Percentiles rank a stretch among this genome's conserved stretches.
Conservation (phyloP, 2,797 vertebrate genomes). For the Ficedula albicollis region DNA sequence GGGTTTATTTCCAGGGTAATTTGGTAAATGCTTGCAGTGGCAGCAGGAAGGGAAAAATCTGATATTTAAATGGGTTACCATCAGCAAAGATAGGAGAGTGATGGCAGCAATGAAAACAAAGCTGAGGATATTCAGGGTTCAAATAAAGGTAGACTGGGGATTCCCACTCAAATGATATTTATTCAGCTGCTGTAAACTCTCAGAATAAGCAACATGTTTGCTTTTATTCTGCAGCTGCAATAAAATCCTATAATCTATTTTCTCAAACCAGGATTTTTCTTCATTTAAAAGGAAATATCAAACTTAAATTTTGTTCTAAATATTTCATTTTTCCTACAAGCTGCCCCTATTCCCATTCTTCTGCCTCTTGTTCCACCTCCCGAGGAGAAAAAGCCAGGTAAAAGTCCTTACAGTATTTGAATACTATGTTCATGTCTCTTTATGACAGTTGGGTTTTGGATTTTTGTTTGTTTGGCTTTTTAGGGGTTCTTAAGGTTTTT, state of each 20-base stretch:
- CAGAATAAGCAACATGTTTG: not conserved
- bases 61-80: not conserved
- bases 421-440: not conserved
- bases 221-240: conserved; percentile 11
- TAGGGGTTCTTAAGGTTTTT: accelerated
- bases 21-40: not conserved
- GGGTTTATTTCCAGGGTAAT: not conserved
- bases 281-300: not conserved
- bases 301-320: conserved; percentile 3
- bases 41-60: not conserved
- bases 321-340: conserved; percentile 56
- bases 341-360: conserved; percentile 72
- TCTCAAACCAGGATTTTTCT: not conserved
- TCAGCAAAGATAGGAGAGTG: not conserved
- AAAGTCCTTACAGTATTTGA: conserved; percentile 39
- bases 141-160: not conserved
- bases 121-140: not conserved
- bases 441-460: not conserved
- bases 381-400: conserved; percentile 76
- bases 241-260: not conserved
- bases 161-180: not conserved
- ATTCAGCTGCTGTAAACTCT: not conserved
- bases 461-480: not conserved
- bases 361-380: conserved; percentile 70
- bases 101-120: not conserved